Conservation (phyloP, 1,140 invertebrate genomes). For the Colletes gigas region DNA sequence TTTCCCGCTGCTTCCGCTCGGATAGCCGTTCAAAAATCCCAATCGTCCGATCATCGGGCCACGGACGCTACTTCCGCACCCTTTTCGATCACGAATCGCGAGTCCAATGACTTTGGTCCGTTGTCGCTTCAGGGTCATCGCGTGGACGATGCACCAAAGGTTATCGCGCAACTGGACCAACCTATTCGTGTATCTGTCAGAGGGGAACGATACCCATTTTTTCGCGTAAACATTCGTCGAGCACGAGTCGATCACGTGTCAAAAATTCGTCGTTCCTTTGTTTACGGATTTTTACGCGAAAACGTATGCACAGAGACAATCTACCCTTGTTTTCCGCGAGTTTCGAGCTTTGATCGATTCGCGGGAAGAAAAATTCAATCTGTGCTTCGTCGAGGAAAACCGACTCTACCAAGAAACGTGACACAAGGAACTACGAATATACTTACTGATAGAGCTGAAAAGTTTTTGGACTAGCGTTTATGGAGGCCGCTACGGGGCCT, state of each 20-base stretch:
- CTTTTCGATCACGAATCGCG: slow-evolving; percentile 11
- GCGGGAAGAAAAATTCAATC: too few relatives aligned
- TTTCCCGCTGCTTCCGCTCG: neutral
- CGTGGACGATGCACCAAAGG: slow-evolving; percentile 33
- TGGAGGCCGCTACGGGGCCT: slow-evolving; percentile 87
- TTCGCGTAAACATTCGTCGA: slow-evolving; percentile 39
- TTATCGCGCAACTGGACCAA: slow-evolving; percentile 48
- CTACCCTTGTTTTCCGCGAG: too few relatives aligned
- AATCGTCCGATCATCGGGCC: too few relatives aligned
- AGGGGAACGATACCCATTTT: slow-evolving; percentile 10
- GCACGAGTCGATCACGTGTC: slow-evolving; percentile 13
- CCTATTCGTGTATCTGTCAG: slow-evolving; percentile 43
- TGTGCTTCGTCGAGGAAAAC: too few relatives aligned
- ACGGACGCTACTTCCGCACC: neutral
- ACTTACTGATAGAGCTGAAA: slow-evolving; percentile 89
- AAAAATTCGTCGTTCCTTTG: neutral
- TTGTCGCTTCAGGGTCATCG: slow-evolving; percentile 26
- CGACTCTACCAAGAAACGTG: neutral
- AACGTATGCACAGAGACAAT: too few relatives aligned
- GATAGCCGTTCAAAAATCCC: too few relatives aligned
- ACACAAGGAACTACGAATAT: neutral
- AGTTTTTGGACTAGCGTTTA: slow-evolving; percentile 88
- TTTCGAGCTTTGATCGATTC: too few relatives aligned
- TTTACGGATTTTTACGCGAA: too few relatives aligned
- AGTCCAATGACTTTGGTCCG: slow-evolving; percentile 37